Evolutionary conservation across 2,113 vertebrate genomes (phyloP).

Genomic region (Meleagris gallopavo): DNA sequence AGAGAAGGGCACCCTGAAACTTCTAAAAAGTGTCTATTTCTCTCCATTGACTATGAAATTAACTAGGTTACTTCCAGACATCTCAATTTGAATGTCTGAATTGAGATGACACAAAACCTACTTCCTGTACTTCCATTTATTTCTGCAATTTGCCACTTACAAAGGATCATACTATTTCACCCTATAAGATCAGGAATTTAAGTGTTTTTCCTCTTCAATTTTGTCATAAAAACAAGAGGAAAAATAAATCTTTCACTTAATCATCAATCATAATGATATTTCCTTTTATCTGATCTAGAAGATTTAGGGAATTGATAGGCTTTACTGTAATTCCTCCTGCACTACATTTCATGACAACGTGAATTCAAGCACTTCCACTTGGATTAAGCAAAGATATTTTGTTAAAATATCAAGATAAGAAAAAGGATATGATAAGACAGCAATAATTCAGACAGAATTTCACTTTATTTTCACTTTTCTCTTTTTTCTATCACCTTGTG

Average conservation of each 20-base stretch:
- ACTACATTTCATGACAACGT: background rate
- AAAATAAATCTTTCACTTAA: constrained; percentile 17
- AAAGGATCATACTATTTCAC: background rate
- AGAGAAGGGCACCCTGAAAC: background rate
- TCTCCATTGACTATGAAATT: background rate
- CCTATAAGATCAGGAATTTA: constrained; percentile 7
- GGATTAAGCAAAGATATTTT: background rate
- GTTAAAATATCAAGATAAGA: background rate
- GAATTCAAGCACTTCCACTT: constrained; percentile 6
- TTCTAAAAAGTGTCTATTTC: background rate
- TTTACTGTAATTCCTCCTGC: constrained; percentile 3
- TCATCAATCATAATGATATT: background rate
- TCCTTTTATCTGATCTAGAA: background rate
- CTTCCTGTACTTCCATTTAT: background rate
- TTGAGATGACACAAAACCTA: background rate
- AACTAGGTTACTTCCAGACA: background rate
- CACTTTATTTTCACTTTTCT: background rate
- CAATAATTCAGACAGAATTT: background rate
- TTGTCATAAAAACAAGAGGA: constrained; percentile 26
- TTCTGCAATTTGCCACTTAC: constrained; percentile 24
- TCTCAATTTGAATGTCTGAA: background rate
- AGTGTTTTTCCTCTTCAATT: constrained; percentile 30
- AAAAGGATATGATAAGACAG: background rate
- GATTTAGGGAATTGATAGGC: background rate
- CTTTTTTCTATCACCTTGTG: background rate